Percentiles rank a stretch among this genome's conserved stretches.
phyloP scores from a whole-genome alignment of 2,113 vertebrate genomes.

The Salvelinus namaycush region DNA sequence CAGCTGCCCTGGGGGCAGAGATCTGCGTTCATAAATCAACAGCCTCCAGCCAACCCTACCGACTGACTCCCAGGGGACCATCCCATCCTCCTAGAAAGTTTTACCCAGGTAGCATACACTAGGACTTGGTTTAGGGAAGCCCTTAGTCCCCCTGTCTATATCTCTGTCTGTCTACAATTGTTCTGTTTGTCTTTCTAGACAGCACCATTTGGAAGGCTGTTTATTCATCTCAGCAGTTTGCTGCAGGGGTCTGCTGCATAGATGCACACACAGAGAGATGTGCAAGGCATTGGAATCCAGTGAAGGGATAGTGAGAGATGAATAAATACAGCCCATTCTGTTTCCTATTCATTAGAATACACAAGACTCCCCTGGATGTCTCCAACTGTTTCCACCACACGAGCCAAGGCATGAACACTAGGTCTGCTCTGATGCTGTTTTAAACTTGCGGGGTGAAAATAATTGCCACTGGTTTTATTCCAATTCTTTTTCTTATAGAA shows the following conservation, averaged over 20 bases:
- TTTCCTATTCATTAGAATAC: slow-evolving; percentile 23
- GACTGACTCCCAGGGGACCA: slow-evolving; percentile 12
- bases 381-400: slow-evolving; percentile 14
- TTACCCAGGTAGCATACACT: not conserved
- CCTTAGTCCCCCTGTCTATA: not conserved
- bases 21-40: slow-evolving; percentile 17
- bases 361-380: not conserved
- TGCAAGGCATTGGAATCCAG: not conserved
- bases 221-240: slow-evolving; percentile 13
- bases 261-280: not conserved
- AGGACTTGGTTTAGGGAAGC: not conserved
- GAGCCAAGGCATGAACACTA: not conserved
- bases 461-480: not conserved
- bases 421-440: not conserved
- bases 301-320: not conserved
- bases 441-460: not conserved
- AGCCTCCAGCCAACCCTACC: slow-evolving; percentile 25
- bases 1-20: slow-evolving; percentile 25
- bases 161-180: not conserved
- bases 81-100: slow-evolving; percentile 18
- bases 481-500: not conserved
- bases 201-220: slow-evolving; percentile 1
- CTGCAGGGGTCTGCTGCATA: slow-evolving; percentile 10
- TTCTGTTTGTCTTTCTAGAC: slow-evolving; percentile 23
- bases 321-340: slow-evolving; percentile 17